phyloP scores from a whole-genome alignment of 2,113 vertebrate genomes.

The Cricetomys ansorgei region DNA sequence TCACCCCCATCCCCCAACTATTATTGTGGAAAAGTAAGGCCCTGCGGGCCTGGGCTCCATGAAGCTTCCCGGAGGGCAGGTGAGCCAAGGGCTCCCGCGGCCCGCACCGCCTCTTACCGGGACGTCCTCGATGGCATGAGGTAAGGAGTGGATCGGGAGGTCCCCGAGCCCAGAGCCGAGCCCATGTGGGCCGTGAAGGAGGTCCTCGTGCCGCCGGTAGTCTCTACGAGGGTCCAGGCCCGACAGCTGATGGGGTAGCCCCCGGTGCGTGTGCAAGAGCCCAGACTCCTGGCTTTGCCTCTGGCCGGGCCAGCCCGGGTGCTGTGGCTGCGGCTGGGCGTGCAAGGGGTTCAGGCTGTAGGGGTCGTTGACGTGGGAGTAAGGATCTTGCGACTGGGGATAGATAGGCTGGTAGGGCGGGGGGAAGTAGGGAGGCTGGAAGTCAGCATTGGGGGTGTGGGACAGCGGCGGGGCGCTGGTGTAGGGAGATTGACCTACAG shows the following conservation, averaged over 20 bases:
- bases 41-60: neutral
- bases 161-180: conserved; percentile 96
- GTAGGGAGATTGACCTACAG: conserved; percentile 98
- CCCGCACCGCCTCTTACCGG: conserved; percentile 90
- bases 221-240: conserved; percentile 93
- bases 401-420: conserved; percentile 99
- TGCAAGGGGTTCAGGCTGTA: conserved; percentile 98
- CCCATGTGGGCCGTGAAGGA: conserved; percentile 96
- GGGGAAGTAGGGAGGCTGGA: conserved; percentile 97
- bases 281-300: conserved; percentile 96
- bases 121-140: conserved; percentile 98
- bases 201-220: conserved; percentile 96
- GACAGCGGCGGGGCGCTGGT: conserved; percentile 97
- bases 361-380: conserved; percentile 99
- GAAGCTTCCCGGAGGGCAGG: neutral
- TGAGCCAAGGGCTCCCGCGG: neutral
- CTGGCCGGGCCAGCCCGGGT: conserved; percentile 98
- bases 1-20: neutral
- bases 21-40: neutral
- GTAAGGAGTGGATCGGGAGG: conserved; percentile 97
- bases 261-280: conserved; percentile 97
- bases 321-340: conserved; percentile 96
- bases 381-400: conserved; percentile 98
- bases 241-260: conserved; percentile 96
- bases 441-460: conserved; percentile 97